Conservation (phyloP, 2,888 invertebrate genomes). For the Trissolcus japonicus region DNA sequence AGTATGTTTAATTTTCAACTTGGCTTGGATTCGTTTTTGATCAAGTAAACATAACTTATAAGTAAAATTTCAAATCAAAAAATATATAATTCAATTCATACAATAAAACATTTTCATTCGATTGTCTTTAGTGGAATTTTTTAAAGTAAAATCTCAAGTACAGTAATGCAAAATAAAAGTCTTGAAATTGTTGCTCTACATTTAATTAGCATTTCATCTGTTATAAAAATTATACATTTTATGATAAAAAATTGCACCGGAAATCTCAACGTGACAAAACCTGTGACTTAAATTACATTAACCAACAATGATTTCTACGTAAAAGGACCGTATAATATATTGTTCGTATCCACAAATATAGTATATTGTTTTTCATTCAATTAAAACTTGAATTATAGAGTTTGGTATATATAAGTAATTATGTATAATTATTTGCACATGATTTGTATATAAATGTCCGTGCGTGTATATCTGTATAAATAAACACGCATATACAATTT, state of each 20-base stretch:
- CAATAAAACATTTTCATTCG: no score
- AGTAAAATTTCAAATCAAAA: no score
- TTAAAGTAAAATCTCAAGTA: neutral
- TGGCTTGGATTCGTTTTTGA: no score
- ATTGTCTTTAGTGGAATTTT: no score
- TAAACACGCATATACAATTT: conserved; percentile 27
- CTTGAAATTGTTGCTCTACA: no score
- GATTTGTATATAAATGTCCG: conserved; percentile 1
- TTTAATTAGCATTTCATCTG: no score
- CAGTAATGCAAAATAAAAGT: no score
- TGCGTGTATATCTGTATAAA: conserved; percentile 23
- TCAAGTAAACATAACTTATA: no score
- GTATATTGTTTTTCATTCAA: conserved; percentile 16
- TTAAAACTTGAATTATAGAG: neutral
- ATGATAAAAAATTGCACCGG: conserved; percentile 30
- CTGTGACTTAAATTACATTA: conserved; percentile 12
- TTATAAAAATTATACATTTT: no score
- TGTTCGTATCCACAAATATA: conserved; percentile 6
- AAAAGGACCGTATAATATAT: conserved; percentile 6
- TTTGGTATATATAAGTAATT: conserved; percentile 12
- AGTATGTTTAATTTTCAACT: no score
- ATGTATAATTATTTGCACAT: conserved; percentile 19
- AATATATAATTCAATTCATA: no score
- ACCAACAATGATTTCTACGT: conserved; percentile 11
- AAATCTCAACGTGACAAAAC: conserved; percentile 16